Percentiles rank a stretch among this genome's conserved stretches.
Conservation (phyloP, 2,888 invertebrate species). For the Stegana nigrithorax region DNA sequence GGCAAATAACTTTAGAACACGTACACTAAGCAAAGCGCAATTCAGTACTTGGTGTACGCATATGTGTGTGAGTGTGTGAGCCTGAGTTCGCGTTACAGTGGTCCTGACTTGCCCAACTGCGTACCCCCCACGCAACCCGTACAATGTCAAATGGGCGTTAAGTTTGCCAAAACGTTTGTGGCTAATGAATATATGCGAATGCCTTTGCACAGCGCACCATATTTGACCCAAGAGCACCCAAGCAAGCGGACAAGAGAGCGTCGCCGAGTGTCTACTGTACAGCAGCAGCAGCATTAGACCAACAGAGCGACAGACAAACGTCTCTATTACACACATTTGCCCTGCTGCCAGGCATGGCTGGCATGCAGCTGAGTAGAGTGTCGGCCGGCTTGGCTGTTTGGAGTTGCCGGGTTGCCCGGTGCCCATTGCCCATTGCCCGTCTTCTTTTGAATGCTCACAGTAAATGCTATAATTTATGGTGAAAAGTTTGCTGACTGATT, state of each 20-base stretch:
- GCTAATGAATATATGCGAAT: constrained; percentile 38
- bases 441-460: constrained; percentile 53
- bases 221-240: constrained; percentile 8
- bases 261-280: too few relatives aligned
- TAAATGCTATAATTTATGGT: constrained; percentile 62
- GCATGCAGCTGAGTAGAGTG: too few relatives aligned
- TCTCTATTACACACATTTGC: constrained; percentile 6
- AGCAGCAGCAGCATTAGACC: too few relatives aligned
- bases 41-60: too few relatives aligned
- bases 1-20: too few relatives aligned
- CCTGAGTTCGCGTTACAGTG: not conserved
- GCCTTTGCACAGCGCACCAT: not conserved
- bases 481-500: constrained; percentile 49
- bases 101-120: not conserved
- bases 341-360: too few relatives aligned
- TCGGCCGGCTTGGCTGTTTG: too few relatives aligned
- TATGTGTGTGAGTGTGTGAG: not conserved
- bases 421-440: too few relatives aligned
- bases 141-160: constrained; percentile 45
- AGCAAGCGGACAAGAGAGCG: not conserved
- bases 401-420: too few relatives aligned
- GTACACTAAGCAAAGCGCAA: too few relatives aligned
- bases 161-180: constrained; percentile 26
- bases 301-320: constrained; percentile 12
- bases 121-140: not conserved